Evolutionary conservation across 2,888 invertebrate genomes (phyloP), one percentile per base, ranked within the genome.

Genomic region (Aethes cnicana): DNA sequence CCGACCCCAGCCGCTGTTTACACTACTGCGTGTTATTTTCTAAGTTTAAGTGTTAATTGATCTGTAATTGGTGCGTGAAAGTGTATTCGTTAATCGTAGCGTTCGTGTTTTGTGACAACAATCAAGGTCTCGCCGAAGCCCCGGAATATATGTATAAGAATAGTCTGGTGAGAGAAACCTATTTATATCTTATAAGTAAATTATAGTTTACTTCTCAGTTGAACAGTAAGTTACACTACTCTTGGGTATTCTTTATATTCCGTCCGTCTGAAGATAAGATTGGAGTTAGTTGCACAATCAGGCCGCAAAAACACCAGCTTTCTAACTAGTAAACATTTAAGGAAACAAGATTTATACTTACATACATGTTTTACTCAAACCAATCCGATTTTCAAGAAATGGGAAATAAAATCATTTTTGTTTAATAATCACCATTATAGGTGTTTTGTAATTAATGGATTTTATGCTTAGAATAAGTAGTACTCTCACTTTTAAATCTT

Each of bases 71-170:
- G 8, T 23, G 18, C 17, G 30, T 36, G 17, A 20, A 6, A 55
- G 56, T 57, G 47, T 52, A 56, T 42, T 43, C 44, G 35, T 23
- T 43, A 47, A 48, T 57, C 52, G 58, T 62, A 69, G 61, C 54
- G 59, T 62, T 14, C 23, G 25, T 61, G 56, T 68, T 60, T 67
- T 66, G 54, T 64, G 60, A 64, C 65, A 64, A 61, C 64, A 65
- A 66, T 67, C 78, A 78, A 81, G 79, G 77, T 70, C 74, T 50
- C 48, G 58, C 59, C 47, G 56, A 56, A 56, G 47, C 55, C 48
- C 61, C 55, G 57, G 58, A 62, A 63, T 58, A 59, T 59, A 55
- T 66, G 67, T 72, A n/a, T 72, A 60, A 59, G 69, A 64, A 57
- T 30, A 43, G 43, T 46, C 39, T 16, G 37, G 46, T 52, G 16